phyloP scores from a whole-genome alignment of 2,797 vertebrate genomes.

The Dipus sagitta region DNA sequence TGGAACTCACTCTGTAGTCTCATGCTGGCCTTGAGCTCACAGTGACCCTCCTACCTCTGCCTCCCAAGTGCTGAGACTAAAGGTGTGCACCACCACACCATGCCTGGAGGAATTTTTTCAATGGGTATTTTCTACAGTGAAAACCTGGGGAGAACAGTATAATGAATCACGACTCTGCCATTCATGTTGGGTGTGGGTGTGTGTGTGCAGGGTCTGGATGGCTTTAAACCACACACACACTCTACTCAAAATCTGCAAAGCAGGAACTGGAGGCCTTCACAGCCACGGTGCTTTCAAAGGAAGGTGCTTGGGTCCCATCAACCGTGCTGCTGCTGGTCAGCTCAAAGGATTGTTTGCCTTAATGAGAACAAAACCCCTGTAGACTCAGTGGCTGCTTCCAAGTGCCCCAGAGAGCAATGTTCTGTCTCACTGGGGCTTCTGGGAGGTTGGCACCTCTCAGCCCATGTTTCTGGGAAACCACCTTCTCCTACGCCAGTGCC shows the following conservation, averaged over 20 bases:
- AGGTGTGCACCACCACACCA: no score
- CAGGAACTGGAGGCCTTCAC: background rate
- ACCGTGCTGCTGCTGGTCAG: background rate
- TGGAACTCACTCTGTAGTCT: no score
- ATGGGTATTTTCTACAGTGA: slow-evolving; percentile 40
- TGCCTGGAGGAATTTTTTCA: background rate
- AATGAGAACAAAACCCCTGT: background rate
- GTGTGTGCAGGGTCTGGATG: background rate
- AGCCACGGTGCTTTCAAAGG: background rate
- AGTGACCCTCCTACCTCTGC: no score
- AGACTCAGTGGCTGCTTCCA: background rate
- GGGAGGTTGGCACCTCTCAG: background rate
- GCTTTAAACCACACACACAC: slow-evolving; percentile 45
- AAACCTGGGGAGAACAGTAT: background rate
- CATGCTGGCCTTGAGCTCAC: no score
- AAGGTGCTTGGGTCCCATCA: background rate
- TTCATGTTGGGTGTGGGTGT: background rate
- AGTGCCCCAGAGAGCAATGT: background rate
- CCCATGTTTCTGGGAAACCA: background rate
- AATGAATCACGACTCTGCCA: background rate
- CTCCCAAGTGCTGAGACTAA: no score
- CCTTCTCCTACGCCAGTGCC: background rate
- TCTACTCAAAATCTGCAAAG: background rate
- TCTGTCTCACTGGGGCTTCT: background rate
- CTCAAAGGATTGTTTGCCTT: background rate